Evolutionary conservation across 2,888 invertebrate genomes (phyloP).

Genomic region (Acleris literana): DNA sequence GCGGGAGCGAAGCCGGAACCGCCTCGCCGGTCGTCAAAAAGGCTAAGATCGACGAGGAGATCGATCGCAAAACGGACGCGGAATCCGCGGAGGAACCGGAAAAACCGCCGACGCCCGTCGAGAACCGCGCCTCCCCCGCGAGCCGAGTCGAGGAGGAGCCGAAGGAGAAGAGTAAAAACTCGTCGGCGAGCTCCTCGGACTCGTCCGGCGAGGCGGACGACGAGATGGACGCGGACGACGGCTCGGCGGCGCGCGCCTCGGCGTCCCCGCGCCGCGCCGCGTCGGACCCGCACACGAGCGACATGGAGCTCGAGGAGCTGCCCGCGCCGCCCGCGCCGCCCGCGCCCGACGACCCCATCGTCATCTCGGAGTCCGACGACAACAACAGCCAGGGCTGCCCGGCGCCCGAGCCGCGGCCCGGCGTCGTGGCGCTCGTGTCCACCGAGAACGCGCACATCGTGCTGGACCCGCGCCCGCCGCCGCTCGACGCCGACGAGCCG

Average conservation of each 20-base stretch:
- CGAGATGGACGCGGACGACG: conserved; percentile 86
- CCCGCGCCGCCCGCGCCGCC: conserved; percentile 61
- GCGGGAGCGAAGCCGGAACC: conserved; percentile 45
- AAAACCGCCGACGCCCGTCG: conserved; percentile 41
- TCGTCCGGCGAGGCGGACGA: conserved; percentile 87
- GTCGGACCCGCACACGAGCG: conserved; percentile 73
- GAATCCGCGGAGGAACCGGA: conserved; percentile 58
- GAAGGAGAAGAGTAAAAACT: conserved; percentile 64
- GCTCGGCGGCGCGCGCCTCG: conserved; percentile 76
- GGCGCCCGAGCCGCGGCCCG: conserved; percentile 72
- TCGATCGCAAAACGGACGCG: conserved; percentile 60
- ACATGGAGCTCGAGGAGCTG: conserved; percentile 70
- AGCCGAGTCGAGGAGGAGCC: conserved; percentile 53
- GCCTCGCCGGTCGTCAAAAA: conserved; percentile 65
- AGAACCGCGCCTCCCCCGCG: conserved; percentile 47
- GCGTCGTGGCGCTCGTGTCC: conserved; percentile 68
- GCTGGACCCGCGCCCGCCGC: conserved; percentile 47
- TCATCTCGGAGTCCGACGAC: conserved; percentile 78
- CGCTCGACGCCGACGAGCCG: conserved; percentile 45
- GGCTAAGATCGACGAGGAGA: conserved; percentile 57
- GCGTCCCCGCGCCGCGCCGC: too few relatives aligned
- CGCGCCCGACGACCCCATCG: conserved; percentile 69
- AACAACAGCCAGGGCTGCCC: conserved; percentile 80
- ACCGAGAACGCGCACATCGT: conserved; percentile 75
- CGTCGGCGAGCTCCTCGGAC: conserved; percentile 83